Evolutionary conservation across 2,113 vertebrate genomes (phyloP).

Genomic region (Zosterops pallidus): DNA sequence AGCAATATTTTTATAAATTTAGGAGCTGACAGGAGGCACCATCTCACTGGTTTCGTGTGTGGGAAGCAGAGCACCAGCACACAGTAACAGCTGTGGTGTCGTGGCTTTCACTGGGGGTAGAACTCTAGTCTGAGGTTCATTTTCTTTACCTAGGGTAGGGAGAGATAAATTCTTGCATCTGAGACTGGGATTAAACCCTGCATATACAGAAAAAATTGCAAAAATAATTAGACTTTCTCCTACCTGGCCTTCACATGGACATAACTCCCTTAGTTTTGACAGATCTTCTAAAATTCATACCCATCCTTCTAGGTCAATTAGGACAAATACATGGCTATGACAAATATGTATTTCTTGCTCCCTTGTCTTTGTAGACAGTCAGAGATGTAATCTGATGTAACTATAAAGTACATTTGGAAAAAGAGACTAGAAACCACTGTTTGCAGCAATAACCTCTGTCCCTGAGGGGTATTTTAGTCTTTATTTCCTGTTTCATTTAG

Average conservation of each 20-base stretch:
- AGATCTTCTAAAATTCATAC: not conserved
- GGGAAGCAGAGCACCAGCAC: not conserved
- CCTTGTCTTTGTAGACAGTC: not conserved
- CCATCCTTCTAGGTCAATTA: not conserved
- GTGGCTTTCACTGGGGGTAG: not conserved
- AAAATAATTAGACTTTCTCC: not conserved
- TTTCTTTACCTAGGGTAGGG: not conserved
- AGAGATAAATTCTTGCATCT: not conserved
- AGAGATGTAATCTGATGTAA: not conserved
- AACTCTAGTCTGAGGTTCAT: not conserved
- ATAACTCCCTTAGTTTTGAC: not conserved
- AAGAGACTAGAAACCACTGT: not conserved
- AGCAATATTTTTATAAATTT: not conserved
- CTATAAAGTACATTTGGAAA: not conserved
- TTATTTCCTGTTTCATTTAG: not conserved
- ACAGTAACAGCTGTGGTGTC: not conserved
- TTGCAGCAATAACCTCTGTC: not conserved
- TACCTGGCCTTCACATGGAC: not conserved
- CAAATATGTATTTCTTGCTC: not conserved
- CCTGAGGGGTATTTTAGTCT: not conserved
- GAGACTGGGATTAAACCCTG: not conserved
- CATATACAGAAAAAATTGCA: not conserved
- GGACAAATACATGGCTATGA: not conserved
- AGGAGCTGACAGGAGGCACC: not conserved
- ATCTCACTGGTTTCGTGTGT: not conserved